These are phyloP conservation scores for Stomatorhinus walkeri DNA, from an alignment of 2,797 vertebrate species.

Conservation along the genomic window DNA sequence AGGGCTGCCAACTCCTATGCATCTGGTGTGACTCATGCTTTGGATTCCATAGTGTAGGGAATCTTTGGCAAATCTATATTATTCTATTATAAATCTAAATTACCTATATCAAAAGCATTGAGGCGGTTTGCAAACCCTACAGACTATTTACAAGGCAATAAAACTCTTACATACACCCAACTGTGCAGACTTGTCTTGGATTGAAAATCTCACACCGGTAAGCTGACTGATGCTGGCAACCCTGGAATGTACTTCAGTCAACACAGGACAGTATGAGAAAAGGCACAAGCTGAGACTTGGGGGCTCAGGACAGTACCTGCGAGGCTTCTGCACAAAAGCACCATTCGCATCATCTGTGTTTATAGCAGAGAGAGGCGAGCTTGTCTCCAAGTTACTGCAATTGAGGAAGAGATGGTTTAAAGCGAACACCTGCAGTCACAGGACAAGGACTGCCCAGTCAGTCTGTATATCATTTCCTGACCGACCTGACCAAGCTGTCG, in stretches of 20 bases:
- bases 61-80: not conserved
- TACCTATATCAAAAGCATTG: not conserved
- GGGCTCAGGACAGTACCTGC: slow-evolving; percentile 26
- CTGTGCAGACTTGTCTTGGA: not conserved
- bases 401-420: not conserved
- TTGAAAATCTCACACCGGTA: not conserved
- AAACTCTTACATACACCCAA: not conserved
- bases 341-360: slow-evolving; percentile 25
- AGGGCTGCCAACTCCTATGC: not conserved
- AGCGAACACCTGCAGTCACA: not conserved
- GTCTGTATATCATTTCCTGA: slow-evolving; percentile 33
- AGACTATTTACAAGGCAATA: not conserved
- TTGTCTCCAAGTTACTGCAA: slow-evolving; percentile 29
- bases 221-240: not conserved
- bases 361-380: slow-evolving; percentile 18
- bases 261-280: slow-evolving; percentile 4
- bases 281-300: not conserved
- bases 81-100: not conserved
- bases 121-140: not conserved
- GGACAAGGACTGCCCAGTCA: slow-evolving; percentile 26
- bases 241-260: not conserved
- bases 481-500: slow-evolving; percentile 68
- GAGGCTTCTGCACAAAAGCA: slow-evolving; percentile 26
- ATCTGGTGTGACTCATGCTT: not conserved
- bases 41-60: not conserved